Conservation (phyloP, 2,888 invertebrate genomes). For the Pocota personata region DNA sequence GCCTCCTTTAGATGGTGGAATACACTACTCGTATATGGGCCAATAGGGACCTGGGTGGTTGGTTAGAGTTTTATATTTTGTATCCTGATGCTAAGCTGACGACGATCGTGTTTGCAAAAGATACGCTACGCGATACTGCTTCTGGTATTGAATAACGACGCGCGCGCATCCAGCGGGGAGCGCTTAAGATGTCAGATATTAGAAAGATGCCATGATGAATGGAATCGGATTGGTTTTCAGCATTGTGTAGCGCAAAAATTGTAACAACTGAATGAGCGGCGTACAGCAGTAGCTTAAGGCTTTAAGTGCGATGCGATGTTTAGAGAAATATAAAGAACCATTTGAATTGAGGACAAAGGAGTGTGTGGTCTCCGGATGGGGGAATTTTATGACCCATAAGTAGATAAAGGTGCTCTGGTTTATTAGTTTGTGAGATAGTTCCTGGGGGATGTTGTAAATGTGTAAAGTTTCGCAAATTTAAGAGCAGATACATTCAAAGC, state of each 20-base stretch:
- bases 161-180: slow-evolving; percentile 42
- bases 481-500: too few relatives aligned
- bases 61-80: slow-evolving; percentile 8
- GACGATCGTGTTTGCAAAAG: slow-evolving; percentile 58
- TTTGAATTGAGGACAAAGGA: background rate
- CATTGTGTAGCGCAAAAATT: slow-evolving; percentile 23
- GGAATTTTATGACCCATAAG: background rate
- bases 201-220: slow-evolving; percentile 63
- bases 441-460: too few relatives aligned
- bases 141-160: slow-evolving; percentile 66
- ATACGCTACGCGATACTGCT: slow-evolving; percentile 51
- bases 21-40: background rate
- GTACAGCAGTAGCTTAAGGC: slow-evolving; percentile 20
- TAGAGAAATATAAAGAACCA: background rate
- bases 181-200: slow-evolving; percentile 72
- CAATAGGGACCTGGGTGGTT: slow-evolving; percentile 36
- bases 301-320: background rate
- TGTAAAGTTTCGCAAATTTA: too few relatives aligned
- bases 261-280: slow-evolving; percentile 54
- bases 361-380: background rate
- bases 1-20: slow-evolving; percentile 47
- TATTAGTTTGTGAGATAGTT: too few relatives aligned
- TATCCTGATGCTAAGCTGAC: slow-evolving; percentile 46
- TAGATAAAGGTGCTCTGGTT: background rate
- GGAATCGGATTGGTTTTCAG: slow-evolving; percentile 58